Evolutionary conservation across 2,797 vertebrate genomes (phyloP).

Genomic region (Eupleurogrammus muticus): DNA sequence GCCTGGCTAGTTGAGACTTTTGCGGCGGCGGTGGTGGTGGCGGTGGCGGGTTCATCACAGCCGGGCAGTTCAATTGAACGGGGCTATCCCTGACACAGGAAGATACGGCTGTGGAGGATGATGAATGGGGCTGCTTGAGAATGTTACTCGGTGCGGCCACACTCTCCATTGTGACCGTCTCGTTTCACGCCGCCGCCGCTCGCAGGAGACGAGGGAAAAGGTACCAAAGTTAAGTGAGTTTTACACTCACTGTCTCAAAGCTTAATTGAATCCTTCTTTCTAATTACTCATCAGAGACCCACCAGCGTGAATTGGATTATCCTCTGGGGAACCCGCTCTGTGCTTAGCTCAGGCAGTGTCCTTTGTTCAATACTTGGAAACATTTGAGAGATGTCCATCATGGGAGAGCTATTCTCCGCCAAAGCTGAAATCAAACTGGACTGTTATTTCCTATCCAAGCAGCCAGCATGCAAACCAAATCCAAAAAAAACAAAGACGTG

Average conservation of each 20-base stretch:
- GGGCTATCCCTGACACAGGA: constrained; percentile 63
- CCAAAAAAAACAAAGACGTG: constrained; percentile 25
- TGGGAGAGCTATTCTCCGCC: constrained; percentile 31
- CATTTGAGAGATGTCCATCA: constrained; percentile 35
- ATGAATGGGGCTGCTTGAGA: constrained; percentile 78
- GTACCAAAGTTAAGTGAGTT: constrained; percentile 60
- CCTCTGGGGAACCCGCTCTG: constrained; percentile 51
- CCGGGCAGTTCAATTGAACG: constrained; percentile 63
- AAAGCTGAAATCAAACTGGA: constrained; percentile 52
- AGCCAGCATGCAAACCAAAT: constrained; percentile 26
- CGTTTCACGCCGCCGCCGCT: constrained; percentile 22
- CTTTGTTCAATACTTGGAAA: constrained; percentile 64
- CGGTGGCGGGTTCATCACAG: constrained; percentile 32
- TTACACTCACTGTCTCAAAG: constrained; percentile 46
- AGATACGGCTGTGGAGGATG: constrained; percentile 71
- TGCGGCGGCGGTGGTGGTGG: neutral
- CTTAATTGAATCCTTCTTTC: constrained; percentile 61
- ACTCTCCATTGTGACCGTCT: constrained; percentile 52
- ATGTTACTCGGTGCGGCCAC: constrained; percentile 56
- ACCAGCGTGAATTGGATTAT: constrained; percentile 53
- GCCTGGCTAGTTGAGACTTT: constrained; percentile 53
- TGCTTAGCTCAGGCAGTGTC: constrained; percentile 23
- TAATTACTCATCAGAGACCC: constrained; percentile 60
- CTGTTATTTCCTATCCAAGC: constrained; percentile 47
- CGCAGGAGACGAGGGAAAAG: constrained; percentile 41